Evolutionary conservation across 1,140 invertebrate species (phyloP).

Genomic region (Drosophila eugracilis): DNA sequence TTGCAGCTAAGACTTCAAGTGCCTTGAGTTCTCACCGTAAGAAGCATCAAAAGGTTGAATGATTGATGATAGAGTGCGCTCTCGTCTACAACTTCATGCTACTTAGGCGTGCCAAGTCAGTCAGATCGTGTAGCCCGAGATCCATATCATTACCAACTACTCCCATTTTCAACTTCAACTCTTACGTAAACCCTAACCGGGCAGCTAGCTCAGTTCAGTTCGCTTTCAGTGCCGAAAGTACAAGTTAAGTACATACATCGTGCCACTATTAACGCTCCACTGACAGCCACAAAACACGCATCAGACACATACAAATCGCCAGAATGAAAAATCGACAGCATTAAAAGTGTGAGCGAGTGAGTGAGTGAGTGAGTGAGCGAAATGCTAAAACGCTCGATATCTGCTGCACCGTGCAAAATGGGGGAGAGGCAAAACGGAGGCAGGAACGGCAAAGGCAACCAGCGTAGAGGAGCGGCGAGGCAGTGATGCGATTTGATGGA

Average conservation of each 20-base stretch:
- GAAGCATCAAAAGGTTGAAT: slow-evolving; percentile 14
- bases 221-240: slow-evolving; percentile 57
- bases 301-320: slow-evolving; percentile 67
- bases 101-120: slow-evolving; percentile 40
- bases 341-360: slow-evolving; percentile 5
- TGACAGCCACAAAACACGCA: slow-evolving; percentile 72
- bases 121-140: slow-evolving; percentile 41
- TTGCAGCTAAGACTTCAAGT: slow-evolving; percentile 2
- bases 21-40: slow-evolving; percentile 6
- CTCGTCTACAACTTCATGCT: slow-evolving; percentile 49
- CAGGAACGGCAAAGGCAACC: slow-evolving; percentile 50
- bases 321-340: slow-evolving; percentile 79
- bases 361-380: slow-evolving; percentile 26
- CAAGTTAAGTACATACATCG: slow-evolving; percentile 65
- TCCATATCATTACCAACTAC: slow-evolving; percentile 54
- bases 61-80: slow-evolving; percentile 34
- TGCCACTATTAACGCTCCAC: slow-evolving; percentile 79
- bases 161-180: slow-evolving; percentile 18
- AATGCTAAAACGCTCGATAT: slow-evolving; percentile 46
- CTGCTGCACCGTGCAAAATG: slow-evolving; percentile 16
- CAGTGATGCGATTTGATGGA: slow-evolving; percentile 83
- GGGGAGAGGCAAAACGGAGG: neutral
- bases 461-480: slow-evolving; percentile 76
- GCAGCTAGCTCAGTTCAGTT: slow-evolving; percentile 43
- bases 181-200: slow-evolving; percentile 50